Evolutionary conservation across 2,888 invertebrate genomes (phyloP).

Genomic region (Phyllotreta cruciferae): DNA sequence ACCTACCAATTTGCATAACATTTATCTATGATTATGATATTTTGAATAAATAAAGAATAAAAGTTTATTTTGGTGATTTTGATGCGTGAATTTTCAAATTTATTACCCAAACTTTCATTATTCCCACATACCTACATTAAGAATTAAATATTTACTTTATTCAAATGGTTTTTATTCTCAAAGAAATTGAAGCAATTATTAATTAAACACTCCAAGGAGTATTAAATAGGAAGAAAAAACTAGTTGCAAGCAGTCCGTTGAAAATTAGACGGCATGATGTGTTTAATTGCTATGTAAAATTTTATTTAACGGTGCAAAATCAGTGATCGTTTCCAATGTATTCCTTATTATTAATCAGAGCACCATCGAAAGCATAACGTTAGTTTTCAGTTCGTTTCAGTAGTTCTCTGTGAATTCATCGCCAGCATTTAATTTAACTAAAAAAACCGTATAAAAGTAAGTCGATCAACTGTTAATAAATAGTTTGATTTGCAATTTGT

Average conservation of each 20-base stretch:
- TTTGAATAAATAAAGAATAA: too few species aligned
- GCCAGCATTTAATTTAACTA: too few species aligned
- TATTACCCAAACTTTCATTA: too few species aligned
- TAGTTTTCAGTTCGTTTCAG: constrained; percentile 33
- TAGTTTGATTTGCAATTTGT: too few species aligned
- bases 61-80: too few species aligned
- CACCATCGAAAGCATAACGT: constrained; percentile 30
- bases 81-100: too few species aligned
- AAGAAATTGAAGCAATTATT: not conserved
- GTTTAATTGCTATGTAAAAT: constrained; percentile 33
- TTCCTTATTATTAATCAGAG: constrained; percentile 42
- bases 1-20: too few species aligned
- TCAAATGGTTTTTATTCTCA: not conserved
- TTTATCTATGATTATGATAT: too few species aligned
- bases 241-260: constrained; percentile 27
- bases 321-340: constrained; percentile 49
- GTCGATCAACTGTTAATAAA: not conserved
- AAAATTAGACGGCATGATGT: constrained; percentile 29
- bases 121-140: too few species aligned
- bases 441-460: not conserved
- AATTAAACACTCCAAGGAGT: constrained; percentile 1
- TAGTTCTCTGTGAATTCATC: not conserved
- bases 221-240: constrained; percentile 22
- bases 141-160: too few species aligned
- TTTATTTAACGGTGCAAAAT: constrained; percentile 49